Conservation (phyloP, 2,113 vertebrate genomes). For the Arvicanthis niloticus region DNA sequence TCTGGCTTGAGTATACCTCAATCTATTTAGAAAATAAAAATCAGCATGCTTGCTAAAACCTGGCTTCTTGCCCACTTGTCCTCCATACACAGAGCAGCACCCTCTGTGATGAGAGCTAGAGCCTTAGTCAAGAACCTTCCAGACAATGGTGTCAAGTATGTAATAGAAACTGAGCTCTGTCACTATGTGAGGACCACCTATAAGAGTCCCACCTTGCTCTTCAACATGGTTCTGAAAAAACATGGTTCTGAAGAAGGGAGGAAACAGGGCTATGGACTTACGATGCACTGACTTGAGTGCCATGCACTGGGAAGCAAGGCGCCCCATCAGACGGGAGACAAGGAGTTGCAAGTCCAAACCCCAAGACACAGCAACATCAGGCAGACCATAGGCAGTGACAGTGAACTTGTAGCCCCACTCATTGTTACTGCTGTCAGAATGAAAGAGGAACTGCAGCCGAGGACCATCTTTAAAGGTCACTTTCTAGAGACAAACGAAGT, state of each 20-base stretch:
- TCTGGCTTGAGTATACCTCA: slow-evolving; percentile 18
- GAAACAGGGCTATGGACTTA: slow-evolving; percentile 62
- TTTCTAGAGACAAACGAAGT: slow-evolving; percentile 91
- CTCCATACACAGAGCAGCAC: background rate
- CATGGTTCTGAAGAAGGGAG: background rate
- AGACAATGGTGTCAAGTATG: background rate
- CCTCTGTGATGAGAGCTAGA: background rate
- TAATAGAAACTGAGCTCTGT: background rate
- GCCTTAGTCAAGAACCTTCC: background rate
- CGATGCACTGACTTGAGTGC: slow-evolving; percentile 89
- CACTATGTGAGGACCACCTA: background rate
- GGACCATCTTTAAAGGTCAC: slow-evolving; percentile 97
- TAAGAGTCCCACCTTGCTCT: background rate
- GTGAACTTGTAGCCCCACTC: slow-evolving; percentile 99
- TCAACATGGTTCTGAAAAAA: background rate
- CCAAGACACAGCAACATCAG: slow-evolving; percentile 96
- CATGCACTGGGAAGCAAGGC: slow-evolving; percentile 95
- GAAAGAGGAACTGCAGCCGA: slow-evolving; percentile 98
- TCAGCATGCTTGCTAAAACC: background rate
- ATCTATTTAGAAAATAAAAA: background rate
- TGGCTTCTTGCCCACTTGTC: no score
- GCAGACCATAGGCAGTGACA: slow-evolving; percentile 94
- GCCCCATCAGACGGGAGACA: slow-evolving; percentile 95
- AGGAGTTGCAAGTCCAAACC: slow-evolving; percentile 97
- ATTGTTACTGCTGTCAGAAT: slow-evolving; percentile 98